Evolutionary conservation across 2,797 vertebrate species (phyloP).

Genomic region (Distichodus sexfasciatus): DNA sequence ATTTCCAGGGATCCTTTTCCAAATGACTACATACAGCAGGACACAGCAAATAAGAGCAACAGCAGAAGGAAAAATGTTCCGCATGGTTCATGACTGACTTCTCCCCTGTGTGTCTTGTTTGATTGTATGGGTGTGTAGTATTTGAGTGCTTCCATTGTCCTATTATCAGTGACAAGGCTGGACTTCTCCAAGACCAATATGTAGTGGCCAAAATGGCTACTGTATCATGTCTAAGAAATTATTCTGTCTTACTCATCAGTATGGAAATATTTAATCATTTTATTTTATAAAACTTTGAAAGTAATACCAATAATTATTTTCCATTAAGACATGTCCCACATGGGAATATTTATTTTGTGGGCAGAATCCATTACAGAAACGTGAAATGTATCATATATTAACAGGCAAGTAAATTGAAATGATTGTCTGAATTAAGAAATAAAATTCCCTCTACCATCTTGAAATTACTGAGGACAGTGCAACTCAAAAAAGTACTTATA

Average conservation of each 20-base stretch:
- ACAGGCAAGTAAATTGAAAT: no score
- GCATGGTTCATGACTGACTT: conserved; percentile 21
- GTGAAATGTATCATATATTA: no score
- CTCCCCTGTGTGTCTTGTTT: background rate
- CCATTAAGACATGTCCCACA: no score
- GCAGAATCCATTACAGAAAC: no score
- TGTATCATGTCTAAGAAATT: no score
- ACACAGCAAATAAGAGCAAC: background rate
- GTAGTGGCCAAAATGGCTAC: background rate
- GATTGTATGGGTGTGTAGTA: background rate
- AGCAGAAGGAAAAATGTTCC: background rate
- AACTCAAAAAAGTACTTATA: no score
- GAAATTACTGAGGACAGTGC: no score
- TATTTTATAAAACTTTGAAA: background rate
- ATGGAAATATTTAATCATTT: background rate
- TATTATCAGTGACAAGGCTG: background rate
- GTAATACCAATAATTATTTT: no score
- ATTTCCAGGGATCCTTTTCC: background rate
- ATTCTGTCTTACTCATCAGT: background rate
- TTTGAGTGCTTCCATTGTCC: background rate
- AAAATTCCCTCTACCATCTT: no score
- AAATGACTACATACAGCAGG: conserved; percentile 31
- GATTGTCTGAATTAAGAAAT: no score
- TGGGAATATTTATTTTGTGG: no score
- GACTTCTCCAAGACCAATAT: background rate